Conservation (phyloP, 2,888 invertebrate species). For the Andrena praecox region DNA sequence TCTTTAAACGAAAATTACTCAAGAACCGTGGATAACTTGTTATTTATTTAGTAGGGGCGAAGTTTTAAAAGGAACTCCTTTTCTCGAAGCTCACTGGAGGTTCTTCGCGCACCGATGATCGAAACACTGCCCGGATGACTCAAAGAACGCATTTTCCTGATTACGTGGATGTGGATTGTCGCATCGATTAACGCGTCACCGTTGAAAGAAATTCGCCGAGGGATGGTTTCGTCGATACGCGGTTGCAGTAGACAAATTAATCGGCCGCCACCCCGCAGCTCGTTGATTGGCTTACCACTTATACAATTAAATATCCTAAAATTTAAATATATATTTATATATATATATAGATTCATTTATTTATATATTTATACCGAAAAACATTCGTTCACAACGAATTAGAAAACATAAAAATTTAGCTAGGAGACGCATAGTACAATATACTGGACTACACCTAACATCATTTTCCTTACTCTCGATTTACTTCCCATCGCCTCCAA, state of each 20-base stretch:
- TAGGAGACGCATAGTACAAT: slow-evolving; percentile 79
- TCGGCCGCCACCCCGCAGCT: slow-evolving; percentile 75
- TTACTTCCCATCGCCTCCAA: slow-evolving; percentile 49
- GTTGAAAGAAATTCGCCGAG: slow-evolving; percentile 27
- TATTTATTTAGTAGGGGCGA: not conserved
- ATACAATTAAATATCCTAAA: slow-evolving; percentile 70
- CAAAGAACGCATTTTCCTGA: slow-evolving; percentile 23
- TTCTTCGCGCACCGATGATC: slow-evolving; percentile 30
- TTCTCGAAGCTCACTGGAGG: not conserved
- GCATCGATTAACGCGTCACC: slow-evolving; percentile 45
- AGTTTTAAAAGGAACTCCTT: not conserved
- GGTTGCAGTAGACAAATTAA: slow-evolving; percentile 45
- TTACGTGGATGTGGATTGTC: slow-evolving; percentile 63
- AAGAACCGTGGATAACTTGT: not conserved
- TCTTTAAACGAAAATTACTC: too few species aligned
- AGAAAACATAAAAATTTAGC: slow-evolving; percentile 80
- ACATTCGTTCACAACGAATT: slow-evolving; percentile 80
- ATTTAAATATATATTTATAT: slow-evolving; percentile 73
- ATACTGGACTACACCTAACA: slow-evolving; percentile 80
- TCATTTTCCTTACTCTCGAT: slow-evolving; percentile 64
- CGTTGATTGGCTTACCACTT: slow-evolving; percentile 74
- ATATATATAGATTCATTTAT: slow-evolving; percentile 74
- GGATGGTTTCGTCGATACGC: slow-evolving; percentile 36
- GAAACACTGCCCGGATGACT: slow-evolving; percentile 7
- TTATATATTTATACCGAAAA: slow-evolving; percentile 76